Evolutionary conservation across 1,140 invertebrate species (phyloP), one percentile per base, ranked within the genome.

Genomic region (Macrostomum lignano): DNA sequence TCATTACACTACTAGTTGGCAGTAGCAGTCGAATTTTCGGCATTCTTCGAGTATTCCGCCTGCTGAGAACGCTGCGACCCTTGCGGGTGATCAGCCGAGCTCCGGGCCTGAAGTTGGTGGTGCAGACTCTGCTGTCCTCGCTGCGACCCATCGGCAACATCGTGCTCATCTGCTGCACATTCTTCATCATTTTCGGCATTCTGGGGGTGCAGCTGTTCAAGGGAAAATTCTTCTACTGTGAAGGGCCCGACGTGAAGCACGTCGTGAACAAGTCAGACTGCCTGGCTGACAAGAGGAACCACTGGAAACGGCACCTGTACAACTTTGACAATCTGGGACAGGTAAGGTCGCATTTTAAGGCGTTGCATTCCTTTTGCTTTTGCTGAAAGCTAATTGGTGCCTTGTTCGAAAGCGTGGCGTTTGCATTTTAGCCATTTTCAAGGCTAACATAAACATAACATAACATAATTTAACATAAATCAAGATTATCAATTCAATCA

Each of bases 141-240:
- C 61, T 98, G 33, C 67, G 84, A 50, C 91, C 91, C 26, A 98
- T 98, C 47, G 91, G 91, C 46, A 98, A 98, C 58, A 98, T 98
- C 45, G 91, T 98, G 29, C 67, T 98, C 23, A 98, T 98, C 51
- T 96, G 91, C 53, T 94, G 84, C 55, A 96, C 91, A 33, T 98
- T 98, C 61, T 98, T 98, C 63, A 84, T 98, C 37, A 98, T 98
- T 46, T 98, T 98, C 55, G 91, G 88, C 22, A 98, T 98, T 42
- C 64, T 98, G 10, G 91, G 91, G 35, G n/a, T n/a, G n/a, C n/a
- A 82, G 68, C 58, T 91, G 11, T 91, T 88, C 60, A 86, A 86
- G 64, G 66, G 66, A 25, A 63, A 55, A 25, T 63, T 68, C 42
- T 68, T 53, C 41, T 84, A 86, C 53, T 96, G 88, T 52, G 75